Evolutionary conservation across 2,113 vertebrate genomes (phyloP).

Genomic region (Nerophis lumbriciformis): DNA sequence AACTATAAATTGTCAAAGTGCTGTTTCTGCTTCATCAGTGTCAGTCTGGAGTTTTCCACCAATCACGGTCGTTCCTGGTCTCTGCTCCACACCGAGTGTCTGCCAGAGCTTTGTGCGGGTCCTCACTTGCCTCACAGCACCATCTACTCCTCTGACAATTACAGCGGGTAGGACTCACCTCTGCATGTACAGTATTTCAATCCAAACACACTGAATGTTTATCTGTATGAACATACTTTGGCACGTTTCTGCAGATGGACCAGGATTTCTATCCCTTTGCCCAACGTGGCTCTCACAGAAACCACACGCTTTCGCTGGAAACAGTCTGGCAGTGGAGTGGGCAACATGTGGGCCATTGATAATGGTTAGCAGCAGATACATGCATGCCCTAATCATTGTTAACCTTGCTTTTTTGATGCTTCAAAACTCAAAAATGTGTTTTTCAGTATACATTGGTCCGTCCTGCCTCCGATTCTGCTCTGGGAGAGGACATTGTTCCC

Average conservation of each 20-base stretch:
- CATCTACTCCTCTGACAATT: slow-evolving; percentile 93
- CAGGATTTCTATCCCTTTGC: slow-evolving; percentile 89
- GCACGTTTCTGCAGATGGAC: slow-evolving; percentile 81
- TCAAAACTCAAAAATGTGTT: slow-evolving; percentile 16
- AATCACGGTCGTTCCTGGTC: slow-evolving; percentile 94
- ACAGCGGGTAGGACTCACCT: slow-evolving; percentile 80
- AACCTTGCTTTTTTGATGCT: not conserved
- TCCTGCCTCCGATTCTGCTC: slow-evolving; percentile 96
- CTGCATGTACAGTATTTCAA: not conserved
- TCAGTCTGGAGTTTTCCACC: slow-evolving; percentile 92
- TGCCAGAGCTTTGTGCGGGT: slow-evolving; percentile 89
- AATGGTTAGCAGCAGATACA: slow-evolving; percentile 75
- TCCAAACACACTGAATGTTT: not conserved
- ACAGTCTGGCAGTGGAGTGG: slow-evolving; percentile 79
- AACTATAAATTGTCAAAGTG: not conserved
- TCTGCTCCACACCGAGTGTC: slow-evolving; percentile 88
- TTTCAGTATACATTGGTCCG: slow-evolving; percentile 91
- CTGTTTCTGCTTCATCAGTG: slow-evolving; percentile 55
- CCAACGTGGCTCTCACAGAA: slow-evolving; percentile 86
- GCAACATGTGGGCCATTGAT: slow-evolving; percentile 97
- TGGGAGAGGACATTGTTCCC: slow-evolving; percentile 92
- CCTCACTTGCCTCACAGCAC: slow-evolving; percentile 94
- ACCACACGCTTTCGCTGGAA: slow-evolving; percentile 92
- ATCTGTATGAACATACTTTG: not conserved
- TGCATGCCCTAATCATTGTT: not conserved